A percentile compares a stretch with the other conserved stretches of the same genome.
Conservation (phyloP, 2,113 vertebrate genomes). For the Nestor notabilis region DNA sequence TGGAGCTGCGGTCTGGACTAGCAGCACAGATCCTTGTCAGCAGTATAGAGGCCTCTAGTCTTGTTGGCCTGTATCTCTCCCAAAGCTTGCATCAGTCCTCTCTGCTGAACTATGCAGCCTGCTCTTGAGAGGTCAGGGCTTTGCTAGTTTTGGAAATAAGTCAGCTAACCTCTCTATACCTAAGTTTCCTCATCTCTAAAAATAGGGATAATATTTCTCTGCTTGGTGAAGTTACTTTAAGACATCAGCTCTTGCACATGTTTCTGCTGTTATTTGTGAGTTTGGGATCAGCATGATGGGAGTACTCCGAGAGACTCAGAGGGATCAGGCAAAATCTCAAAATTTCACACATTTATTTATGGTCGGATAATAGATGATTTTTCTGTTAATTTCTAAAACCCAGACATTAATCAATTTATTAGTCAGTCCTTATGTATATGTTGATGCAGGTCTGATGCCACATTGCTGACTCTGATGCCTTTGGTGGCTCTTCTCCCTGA, state of each 20-base stretch:
- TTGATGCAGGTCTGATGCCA: neutral
- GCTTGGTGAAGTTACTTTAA: neutral
- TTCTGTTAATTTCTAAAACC: neutral
- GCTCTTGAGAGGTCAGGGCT: neutral
- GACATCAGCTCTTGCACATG: neutral
- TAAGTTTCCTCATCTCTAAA: neutral
- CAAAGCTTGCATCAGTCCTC: neutral
- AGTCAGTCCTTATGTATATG: rapidly evolving
- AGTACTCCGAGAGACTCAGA: neutral
- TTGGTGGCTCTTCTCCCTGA: neutral
- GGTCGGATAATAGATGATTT: neutral
- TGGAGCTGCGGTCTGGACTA: neutral
- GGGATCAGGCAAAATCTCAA: neutral
- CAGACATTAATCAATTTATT: neutral
- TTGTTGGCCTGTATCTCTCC: neutral
- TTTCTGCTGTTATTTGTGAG: neutral
- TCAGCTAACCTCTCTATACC: neutral
- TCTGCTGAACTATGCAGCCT: neutral
- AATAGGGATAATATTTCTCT: neutral
- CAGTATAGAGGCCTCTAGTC: neutral
- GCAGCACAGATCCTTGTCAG: neutral
- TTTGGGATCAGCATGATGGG: neutral
- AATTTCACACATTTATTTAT: neutral
- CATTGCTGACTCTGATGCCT: neutral
- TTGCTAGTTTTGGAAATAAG: neutral